Base-by-base conservation (phyloP, 1,140 invertebrate species). In the Bombus sibiricus region DNA sequence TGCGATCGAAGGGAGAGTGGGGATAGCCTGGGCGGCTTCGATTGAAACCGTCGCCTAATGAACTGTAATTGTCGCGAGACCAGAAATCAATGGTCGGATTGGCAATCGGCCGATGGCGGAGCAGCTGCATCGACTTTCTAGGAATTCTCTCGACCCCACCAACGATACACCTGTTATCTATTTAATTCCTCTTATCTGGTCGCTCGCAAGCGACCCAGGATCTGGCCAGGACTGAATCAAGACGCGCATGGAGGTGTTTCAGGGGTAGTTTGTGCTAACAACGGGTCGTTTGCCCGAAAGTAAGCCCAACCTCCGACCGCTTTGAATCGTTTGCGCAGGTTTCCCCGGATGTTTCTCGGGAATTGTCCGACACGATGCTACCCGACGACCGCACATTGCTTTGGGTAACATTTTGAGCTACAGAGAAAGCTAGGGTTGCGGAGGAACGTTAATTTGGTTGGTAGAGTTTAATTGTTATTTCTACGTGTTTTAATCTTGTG, bases 1-100 rank as follows among this genome's bases (percentile, higher is more conserved):
- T 90, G 86, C 88, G 66, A 37, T 37, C n/a, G 32, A 25, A 39
- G 32, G 34, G 10, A 74, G 62, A 22, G 12, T 4, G 62, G n/a
- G 47, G 64, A 79, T 72, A 39, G 18, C 73, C 72, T 41, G 76
- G 43, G 64, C 57, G 28, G 69, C 47, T 83, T 53, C 86, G 89
- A 90, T 89, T 87, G 89, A 89, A 87, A 74, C 79, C 77, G 47
- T 69, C 78, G 78, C 71, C 86, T 90, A 90, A 90, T 89, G 85
- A 90, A 85, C 82, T 83, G 81, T 90, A 87, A 90, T 89, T 90
- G 85, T 87, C 74, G 43, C 64, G n/a, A 73, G 37, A 18, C 6
- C 64, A 37, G 81, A 79, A 72, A 90, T 90, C 84, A 86, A 89
- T 87, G 76, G n/a, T 37, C 28, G n/a, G 62, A 10, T 18, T 25